Evolutionary conservation across 1,140 invertebrate species (phyloP).

Genomic region (Pseudomyrmex pallidus): DNA sequence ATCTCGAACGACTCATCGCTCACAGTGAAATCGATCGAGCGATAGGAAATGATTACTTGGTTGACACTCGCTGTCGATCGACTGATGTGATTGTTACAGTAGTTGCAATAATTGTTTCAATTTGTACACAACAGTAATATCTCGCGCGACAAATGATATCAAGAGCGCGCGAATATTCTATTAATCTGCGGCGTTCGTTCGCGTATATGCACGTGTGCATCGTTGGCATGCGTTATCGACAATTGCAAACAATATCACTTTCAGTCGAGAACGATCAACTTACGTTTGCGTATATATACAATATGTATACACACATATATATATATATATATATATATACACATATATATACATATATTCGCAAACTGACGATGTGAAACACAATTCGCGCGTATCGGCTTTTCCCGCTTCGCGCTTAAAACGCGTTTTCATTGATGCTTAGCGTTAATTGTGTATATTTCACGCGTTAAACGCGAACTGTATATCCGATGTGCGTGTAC

Average conservation of each 20-base stretch:
- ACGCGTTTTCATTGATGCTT: constrained; percentile 39
- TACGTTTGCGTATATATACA: background rate
- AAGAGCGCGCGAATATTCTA: background rate
- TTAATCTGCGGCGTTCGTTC: background rate
- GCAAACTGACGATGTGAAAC: constrained; percentile 3
- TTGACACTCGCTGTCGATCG: too few species aligned
- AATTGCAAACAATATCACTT: constrained; percentile 20
- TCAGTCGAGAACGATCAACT: constrained; percentile 2
- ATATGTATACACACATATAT: too few species aligned
- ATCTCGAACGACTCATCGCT: too few species aligned
- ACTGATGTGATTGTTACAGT: too few species aligned
- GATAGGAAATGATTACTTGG: too few species aligned
- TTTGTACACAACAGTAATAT: constrained; percentile 21
- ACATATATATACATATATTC: background rate
- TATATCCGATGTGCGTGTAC: constrained; percentile 31
- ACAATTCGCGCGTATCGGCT: background rate
- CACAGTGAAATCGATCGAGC: too few species aligned
- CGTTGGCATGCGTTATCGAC: background rate
- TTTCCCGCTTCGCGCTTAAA: background rate
- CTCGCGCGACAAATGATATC: background rate
- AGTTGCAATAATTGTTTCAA: background rate
- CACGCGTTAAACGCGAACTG: constrained; percentile 65
- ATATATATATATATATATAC: too few species aligned
- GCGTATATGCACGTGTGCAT: too few species aligned
- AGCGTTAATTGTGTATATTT: constrained; percentile 70